These are phyloP conservation scores for Salvelinus alpinus DNA, from an alignment of 2,113 vertebrate species.

Conservation along the genomic window DNA sequence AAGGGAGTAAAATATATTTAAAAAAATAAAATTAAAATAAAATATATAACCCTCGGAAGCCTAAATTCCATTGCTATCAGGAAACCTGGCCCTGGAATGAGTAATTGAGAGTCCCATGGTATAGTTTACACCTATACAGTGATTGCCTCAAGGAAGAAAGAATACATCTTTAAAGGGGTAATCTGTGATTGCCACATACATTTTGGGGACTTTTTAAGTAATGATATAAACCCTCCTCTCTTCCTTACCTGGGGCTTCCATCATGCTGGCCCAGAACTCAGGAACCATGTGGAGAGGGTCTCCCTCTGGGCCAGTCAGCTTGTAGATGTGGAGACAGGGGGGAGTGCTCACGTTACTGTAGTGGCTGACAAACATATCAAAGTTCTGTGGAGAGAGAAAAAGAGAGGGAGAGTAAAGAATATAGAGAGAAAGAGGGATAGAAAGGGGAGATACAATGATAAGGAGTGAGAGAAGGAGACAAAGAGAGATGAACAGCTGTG, in stretches of 20 bases:
- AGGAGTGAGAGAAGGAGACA: constrained; percentile 1
- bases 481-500: too few relatives aligned
- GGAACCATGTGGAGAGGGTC: constrained; percentile 88
- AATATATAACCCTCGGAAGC: too few relatives aligned
- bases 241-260: constrained; percentile 91
- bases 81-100: too few relatives aligned
- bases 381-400: constrained; percentile 76
- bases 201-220: background rate
- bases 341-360: constrained; percentile 94
- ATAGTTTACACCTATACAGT: background rate
- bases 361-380: constrained; percentile 98
- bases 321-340: constrained; percentile 94
- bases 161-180: too few relatives aligned
- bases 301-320: constrained; percentile 80
- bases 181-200: too few relatives aligned
- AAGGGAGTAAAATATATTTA: too few relatives aligned
- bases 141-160: background rate
- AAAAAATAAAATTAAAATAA: too few relatives aligned
- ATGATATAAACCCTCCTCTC: background rate
- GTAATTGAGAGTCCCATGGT: too few relatives aligned
- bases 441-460: background rate
- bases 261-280: constrained; percentile 97
- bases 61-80: too few relatives aligned
- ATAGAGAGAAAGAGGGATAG: background rate
- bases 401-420: background rate